Conservation (phyloP, 2,797 vertebrate species). For the Paramormyrops hopkinsi region DNA sequence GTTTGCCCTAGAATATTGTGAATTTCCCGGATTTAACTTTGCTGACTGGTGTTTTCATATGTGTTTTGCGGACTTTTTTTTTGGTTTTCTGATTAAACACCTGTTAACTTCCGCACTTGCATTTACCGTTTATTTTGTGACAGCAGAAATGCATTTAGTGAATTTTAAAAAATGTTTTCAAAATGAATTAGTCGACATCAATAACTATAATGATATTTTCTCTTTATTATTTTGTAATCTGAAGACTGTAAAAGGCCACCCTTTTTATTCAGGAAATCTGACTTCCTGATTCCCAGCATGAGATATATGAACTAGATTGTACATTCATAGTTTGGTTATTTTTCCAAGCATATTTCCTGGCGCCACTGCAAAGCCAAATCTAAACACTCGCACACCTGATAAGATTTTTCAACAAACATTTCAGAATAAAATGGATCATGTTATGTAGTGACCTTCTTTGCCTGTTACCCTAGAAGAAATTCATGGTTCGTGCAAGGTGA, state of each 20-base stretch:
- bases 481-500: background rate
- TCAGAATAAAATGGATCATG: background rate
- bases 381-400: background rate
- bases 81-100: background rate
- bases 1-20: background rate
- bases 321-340: background rate
- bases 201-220: background rate
- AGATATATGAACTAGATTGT: background rate
- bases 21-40: background rate
- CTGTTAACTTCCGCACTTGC: background rate
- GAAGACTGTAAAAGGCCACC: background rate
- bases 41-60: background rate
- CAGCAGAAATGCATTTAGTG: background rate
- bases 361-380: background rate
- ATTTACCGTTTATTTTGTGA: background rate
- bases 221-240: background rate
- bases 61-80: background rate
- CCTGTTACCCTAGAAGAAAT: slow-evolving; percentile 1
- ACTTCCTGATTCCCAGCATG: background rate
- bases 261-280: background rate
- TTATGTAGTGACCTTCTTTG: background rate
- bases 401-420: background rate
- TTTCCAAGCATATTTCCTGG: background rate
- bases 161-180: background rate
- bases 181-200: background rate